Base-by-base conservation (phyloP, 2,797 vertebrate genomes). In the Galago senegalensis region DNA sequence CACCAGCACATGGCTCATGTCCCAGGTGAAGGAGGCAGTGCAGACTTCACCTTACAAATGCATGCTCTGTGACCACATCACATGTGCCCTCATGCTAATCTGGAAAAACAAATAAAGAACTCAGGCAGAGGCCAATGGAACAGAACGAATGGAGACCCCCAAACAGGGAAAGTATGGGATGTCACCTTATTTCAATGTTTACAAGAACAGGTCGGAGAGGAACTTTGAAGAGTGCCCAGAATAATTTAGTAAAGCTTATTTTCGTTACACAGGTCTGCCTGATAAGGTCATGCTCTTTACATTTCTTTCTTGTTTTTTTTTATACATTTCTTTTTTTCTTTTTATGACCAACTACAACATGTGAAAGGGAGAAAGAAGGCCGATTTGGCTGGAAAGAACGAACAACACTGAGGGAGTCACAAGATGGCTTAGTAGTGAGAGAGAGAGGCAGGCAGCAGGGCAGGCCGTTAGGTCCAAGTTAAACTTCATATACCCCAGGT, bases 121-220 rank as follows among this genome's bases (percentile, higher is more conserved):
- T 23, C 1, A 0, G 61, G 40, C 13, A 40, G 17, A 83, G 34
- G 25, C 17, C 81, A 67, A 31, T 31, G 53, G 46, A 65, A 5
- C 21, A 76, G 46, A 46, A 43, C 63, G 37, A 70, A 17, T 1
- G 4, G 43, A 70, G 10, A 69, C 17, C 13, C 16, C 20, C 43
- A 9, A 3, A 49, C 20, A 79, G 20, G 70, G 53, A 80, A 89
- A 69, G 2, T 14, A 43, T 7, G 8, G 49, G 63, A 8, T 27
- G 37, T 37, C 20, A 60, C 20, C 87, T 58, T 82, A 82, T 97
- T 97, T 98, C 94, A 95, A 87, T 93, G 88, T 95, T 92, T 98
- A 2, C 97, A 85, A 93, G 75, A 81, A 82, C 20, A 40, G 65
- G 7, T 49, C 81, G 79, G 76, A 73, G 88, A 93, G 83, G 84